Base-by-base conservation (phyloP, 2,888 invertebrate genomes). In the Acronicta alni region DNA sequence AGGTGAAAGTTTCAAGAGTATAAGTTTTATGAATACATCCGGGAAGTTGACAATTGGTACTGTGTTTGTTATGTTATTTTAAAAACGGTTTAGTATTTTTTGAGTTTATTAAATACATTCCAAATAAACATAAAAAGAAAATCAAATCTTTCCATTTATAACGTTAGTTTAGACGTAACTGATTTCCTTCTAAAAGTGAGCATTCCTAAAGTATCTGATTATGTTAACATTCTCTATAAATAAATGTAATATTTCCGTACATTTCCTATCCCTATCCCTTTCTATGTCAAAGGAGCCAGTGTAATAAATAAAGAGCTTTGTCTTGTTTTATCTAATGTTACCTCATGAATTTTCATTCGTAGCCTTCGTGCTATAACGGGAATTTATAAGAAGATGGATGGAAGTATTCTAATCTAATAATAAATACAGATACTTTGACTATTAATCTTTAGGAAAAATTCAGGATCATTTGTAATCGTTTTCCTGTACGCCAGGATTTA, bases 291-390 rank as follows among this genome's bases (percentile, higher is more conserved):
- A 65, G 37, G n/a, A n/a, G 41, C n/a, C 17, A 30, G 6, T 26
- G 15, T 55, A 38, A 58, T 51, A 52, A 48, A 47, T n/a, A 47
- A 41, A 67, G 18, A 47, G 48, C 51, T 57, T 55, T 52, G 44
- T 48, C 60, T 68, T 62, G 47, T 56, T 26, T 15, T 26, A 41
- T 18, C 20, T 52, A 56, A 63, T 48, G 18, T 52, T 46, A 46
- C 14, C 18, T 68, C 58, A 67, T 71, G 52, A 52, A 68, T 62
- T 69, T 63, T 56, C 45, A 59, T 41, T 18, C 9, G 46, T 43
- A 41, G 37, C 43, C 42, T 53, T 52, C 35, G 26, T 62, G 49
- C 51, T 59, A 30, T 38, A 32, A 42, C 32, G 49, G 9, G 30
- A 53, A 52, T 69, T 52, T 55, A 38, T 46, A 43, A 42, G 39